These are phyloP conservation scores for Buphagus erythrorhynchus DNA, from an alignment of 2,797 vertebrate species.

Conservation along the genomic window DNA sequence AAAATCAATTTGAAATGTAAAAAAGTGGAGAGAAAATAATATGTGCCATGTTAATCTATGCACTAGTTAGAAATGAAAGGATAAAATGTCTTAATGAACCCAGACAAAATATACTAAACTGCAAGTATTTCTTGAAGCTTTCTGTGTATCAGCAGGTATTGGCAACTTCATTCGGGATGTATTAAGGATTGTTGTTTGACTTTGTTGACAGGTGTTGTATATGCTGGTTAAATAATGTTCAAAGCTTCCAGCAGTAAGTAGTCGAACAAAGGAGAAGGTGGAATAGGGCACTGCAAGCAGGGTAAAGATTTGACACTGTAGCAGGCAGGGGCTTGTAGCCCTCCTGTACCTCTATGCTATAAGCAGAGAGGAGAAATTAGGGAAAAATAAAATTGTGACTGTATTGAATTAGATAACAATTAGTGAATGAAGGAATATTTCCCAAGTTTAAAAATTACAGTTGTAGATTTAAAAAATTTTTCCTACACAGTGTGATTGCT, in stretches of 20 bases:
- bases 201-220: background rate
- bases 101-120: background rate
- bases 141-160: background rate
- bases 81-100: background rate
- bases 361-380: background rate
- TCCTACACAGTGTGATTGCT: background rate
- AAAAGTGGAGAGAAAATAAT: background rate
- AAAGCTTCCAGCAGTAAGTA: background rate
- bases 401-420: background rate
- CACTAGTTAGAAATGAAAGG: background rate
- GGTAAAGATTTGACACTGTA: background rate
- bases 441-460: background rate
- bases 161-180: background rate
- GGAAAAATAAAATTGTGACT: background rate
- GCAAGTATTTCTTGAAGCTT: background rate
- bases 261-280: background rate
- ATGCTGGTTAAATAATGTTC: background rate
- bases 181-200: background rate
- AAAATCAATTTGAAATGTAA: background rate
- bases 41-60: background rate
- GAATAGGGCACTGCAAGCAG: background rate
- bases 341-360: fast-evolving
- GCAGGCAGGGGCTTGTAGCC: background rate
- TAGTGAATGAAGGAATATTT: background rate
- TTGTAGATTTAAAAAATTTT: background rate